Percentiles rank a stretch among this genome's conserved stretches.
These are phyloP conservation scores for Drosophila subquinaria DNA, from an alignment of 2,888 invertebrate genomes.

Conservation along the genomic window DNA sequence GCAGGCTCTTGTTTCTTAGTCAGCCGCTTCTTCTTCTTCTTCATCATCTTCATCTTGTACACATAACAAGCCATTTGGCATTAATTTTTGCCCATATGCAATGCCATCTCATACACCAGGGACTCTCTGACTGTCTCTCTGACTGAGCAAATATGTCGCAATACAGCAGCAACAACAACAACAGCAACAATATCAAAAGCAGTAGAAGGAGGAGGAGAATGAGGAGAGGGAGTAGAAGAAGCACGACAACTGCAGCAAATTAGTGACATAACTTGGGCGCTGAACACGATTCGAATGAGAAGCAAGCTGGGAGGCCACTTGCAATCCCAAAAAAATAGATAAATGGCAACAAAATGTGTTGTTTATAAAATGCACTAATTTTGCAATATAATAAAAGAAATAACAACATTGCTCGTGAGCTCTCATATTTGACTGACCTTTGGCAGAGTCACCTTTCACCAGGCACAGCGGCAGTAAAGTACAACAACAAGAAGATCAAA, in stretches of 20 bases:
- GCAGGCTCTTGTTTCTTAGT: constrained; percentile 18
- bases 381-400: constrained; percentile 62
- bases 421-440: constrained; percentile 75
- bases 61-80: constrained; percentile 71
- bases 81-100: constrained; percentile 80
- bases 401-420: constrained; percentile 69
- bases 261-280: constrained; percentile 73
- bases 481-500: constrained; percentile 20
- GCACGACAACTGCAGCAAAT: constrained; percentile 73
- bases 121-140: constrained; percentile 40
- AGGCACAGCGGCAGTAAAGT: constrained; percentile 24
- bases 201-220: constrained; percentile 5
- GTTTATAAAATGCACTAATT: constrained; percentile 67
- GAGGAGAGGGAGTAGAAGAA: constrained; percentile 26
- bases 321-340: constrained; percentile 1
- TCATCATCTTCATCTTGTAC: constrained; percentile 13
- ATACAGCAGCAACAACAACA: constrained; percentile 23
- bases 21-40: constrained; percentile 2
- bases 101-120: constrained; percentile 64
- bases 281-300: constrained; percentile 63
- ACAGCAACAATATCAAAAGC: not conserved
- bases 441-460: constrained; percentile 70
- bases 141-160: constrained; percentile 74
- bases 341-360: constrained; percentile 1
- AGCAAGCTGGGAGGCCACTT: constrained; percentile 57